phyloP scores from a whole-genome alignment of 1,140 invertebrate species.

The Panagrolaimus sp. region DNA sequence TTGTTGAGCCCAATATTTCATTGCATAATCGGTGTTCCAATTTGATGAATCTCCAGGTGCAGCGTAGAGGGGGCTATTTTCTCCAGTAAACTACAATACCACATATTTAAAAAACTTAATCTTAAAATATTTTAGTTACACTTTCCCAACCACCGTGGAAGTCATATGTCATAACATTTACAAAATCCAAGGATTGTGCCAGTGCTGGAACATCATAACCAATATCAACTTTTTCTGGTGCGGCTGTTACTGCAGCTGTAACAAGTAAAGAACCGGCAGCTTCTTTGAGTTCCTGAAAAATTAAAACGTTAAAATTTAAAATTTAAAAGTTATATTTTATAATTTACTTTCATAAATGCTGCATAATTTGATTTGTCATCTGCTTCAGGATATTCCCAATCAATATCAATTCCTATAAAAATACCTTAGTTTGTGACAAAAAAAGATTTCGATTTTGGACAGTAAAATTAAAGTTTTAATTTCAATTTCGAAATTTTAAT shows the following conservation, averaged over 20 bases:
- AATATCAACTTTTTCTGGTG: slow-evolving; percentile 50
- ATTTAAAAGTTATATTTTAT: not conserved
- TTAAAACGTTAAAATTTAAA: not conserved
- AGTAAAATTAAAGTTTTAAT: no score
- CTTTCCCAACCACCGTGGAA: slow-evolving; percentile 28
- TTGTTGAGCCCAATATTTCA: slow-evolving; percentile 81
- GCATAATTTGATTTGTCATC: slow-evolving; percentile 15
- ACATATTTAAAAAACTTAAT: no score
- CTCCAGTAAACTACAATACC: no score
- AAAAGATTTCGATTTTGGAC: no score
- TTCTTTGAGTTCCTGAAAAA: slow-evolving; percentile 2
- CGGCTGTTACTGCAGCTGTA: slow-evolving; percentile 54
- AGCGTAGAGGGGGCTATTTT: slow-evolving; percentile 7
- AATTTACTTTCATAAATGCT: slow-evolving; percentile 10
- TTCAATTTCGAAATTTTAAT: no score
- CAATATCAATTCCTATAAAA: slow-evolving; percentile 75
- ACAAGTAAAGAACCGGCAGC: slow-evolving; percentile 36
- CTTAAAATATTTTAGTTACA: no score
- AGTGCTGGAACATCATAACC: slow-evolving; percentile 56
- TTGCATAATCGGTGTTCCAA: slow-evolving; percentile 68
- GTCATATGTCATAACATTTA: slow-evolving; percentile 34
- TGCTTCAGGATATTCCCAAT: slow-evolving; percentile 82
- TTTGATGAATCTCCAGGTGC: not conserved
- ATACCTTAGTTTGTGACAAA: no score
- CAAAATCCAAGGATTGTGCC: slow-evolving; percentile 25